phyloP scores from a whole-genome alignment of 2,113 vertebrate species.

The Oostethus manadensis region DNA sequence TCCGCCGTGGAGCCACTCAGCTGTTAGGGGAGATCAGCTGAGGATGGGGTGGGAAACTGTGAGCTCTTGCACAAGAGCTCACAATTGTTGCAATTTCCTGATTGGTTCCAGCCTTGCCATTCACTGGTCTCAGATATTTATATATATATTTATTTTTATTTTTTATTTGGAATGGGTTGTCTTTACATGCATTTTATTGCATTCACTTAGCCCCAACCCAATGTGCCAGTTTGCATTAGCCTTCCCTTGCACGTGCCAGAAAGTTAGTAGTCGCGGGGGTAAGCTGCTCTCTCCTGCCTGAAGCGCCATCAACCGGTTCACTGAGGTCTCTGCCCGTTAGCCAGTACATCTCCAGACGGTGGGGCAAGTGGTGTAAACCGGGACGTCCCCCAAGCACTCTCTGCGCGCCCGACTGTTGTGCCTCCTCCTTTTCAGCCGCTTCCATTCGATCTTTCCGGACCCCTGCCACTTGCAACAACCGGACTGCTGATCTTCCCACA shows the following conservation, averaged over 20 bases:
- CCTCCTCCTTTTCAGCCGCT: no score
- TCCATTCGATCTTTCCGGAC: no score
- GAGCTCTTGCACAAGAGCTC: conserved; percentile 23
- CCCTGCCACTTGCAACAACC: no score
- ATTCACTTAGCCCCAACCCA: not conserved
- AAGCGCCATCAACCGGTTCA: no score
- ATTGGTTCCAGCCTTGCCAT: conserved; percentile 42
- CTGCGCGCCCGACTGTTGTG: no score
- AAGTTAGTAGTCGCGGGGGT: not conserved
- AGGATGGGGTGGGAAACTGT: conserved; percentile 8
- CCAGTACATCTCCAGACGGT: no score
- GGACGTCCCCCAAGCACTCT: no score
- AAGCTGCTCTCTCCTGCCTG: no score
- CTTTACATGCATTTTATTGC: not conserved
- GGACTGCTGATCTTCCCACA: no score
- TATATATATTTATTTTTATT: no score
- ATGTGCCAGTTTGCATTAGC: not conserved
- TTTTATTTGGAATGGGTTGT: not conserved
- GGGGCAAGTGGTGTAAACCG: no score
- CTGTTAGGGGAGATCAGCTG: conserved; percentile 11
- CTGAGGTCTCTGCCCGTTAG: no score
- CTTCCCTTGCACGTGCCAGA: conserved; percentile 1
- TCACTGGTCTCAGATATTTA: conserved; percentile 4
- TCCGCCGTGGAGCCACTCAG: conserved; percentile 25
- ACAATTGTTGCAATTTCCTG: conserved; percentile 49